phyloP scores from a whole-genome alignment of 2,888 invertebrate genomes.

The Aphidius colemani region DNA sequence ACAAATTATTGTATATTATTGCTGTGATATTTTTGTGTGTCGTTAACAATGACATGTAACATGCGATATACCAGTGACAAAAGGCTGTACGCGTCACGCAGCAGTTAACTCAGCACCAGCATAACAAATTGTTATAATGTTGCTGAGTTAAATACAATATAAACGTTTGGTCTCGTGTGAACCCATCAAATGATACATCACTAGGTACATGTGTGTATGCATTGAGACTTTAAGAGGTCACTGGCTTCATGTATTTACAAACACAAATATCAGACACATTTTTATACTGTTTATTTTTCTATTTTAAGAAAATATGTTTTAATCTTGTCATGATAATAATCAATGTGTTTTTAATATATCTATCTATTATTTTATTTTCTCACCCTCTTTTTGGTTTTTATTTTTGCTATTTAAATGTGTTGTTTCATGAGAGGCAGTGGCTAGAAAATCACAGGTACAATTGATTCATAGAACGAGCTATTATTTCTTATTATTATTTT shows the following conservation, averaged over 20 bases:
- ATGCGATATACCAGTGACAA: constrained; percentile 21
- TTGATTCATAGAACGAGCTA: constrained; percentile 5
- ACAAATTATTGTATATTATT: no score
- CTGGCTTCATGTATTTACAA: no score
- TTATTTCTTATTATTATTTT: neutral
- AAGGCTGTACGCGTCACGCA: constrained; percentile 14
- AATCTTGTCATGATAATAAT: constrained; percentile 14
- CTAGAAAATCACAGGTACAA: constrained; percentile 14
- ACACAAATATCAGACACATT: constrained; percentile 5
- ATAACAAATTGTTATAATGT: neutral
- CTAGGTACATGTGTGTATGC: no score
- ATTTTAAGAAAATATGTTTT: constrained; percentile 1
- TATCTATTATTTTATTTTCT: no score
- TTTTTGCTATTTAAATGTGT: no score
- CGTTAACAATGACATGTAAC: constrained; percentile 1
- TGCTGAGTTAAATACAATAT: neutral
- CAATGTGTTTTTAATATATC: no score
- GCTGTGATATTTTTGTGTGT: no score
- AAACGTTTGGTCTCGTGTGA: constrained; percentile 7
- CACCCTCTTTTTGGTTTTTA: no score
- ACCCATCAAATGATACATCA: no score
- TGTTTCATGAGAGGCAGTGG: constrained; percentile 5
- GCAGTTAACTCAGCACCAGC: constrained; percentile 5
- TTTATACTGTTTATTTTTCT: neutral
- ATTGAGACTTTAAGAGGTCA: no score